Evolutionary conservation across 2,888 invertebrate genomes (phyloP), one percentile per base, ranked within the genome.

Genomic region (Torymus aiolomorphi): DNA sequence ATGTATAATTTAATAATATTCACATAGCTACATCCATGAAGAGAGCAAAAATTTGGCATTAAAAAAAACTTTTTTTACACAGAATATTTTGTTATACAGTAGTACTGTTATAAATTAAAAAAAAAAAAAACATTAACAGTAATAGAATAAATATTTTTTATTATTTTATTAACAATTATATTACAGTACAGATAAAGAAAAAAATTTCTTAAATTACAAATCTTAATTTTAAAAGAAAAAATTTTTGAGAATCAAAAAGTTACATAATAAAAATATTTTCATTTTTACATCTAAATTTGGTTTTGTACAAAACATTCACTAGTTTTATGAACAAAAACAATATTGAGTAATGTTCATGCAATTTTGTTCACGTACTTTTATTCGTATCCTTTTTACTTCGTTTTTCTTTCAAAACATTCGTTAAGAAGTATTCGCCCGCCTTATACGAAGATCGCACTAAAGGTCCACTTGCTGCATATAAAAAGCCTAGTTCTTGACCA

Each of bases 381-480:
- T 80, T 61, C 16, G 12, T 11, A 61, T 54, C 74, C 75, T 83
- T 78, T 49, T 82, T 73, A 61, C 76, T 78, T 54, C 81, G 76
- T 69, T 83, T 85, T 76, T 90, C 89, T 75, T 94, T 94, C 72
- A 97, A 89, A 83, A 97, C 93, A 87, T 96, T 96, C 1, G 95
- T 92, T 20, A 97, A 95, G 88, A 97, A 97, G 91, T 96, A 96
- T 92, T 98, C 97, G 2, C 99, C 99, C n/a, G 99, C 99, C 89
- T 97, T 96, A 87, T 99, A 99, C 0, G 98, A 98, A 75, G 98
- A 98, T 59, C 99, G 91, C 0, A 99, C 99, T 10, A 99, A 92
- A 0, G 99, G 98, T 0, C 99, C 99, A 90, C 98, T 98, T 14
- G 99, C 99, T 0, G 97, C 97, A 91, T 99, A 99, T 0, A 97